Percentiles rank a stretch among this genome's conserved stretches.
These are phyloP conservation scores for Oreochromis aureus DNA, from an alignment of 2,113 vertebrate species.

Conservation along the genomic window DNA sequence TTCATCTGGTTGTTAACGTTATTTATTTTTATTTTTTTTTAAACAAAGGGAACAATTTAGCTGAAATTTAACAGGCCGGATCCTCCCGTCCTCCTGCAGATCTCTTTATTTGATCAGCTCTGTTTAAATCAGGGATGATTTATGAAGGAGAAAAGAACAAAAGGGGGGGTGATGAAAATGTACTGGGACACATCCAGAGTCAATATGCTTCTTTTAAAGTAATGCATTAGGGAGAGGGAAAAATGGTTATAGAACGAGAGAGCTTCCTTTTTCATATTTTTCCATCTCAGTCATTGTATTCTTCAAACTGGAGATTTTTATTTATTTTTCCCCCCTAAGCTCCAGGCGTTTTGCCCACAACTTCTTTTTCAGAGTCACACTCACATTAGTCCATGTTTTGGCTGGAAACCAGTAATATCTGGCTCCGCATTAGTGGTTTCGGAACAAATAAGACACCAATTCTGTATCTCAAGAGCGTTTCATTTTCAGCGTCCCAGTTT, in stretches of 20 bases:
- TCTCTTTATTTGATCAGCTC: constrained; percentile 7
- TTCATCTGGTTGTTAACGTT: background rate
- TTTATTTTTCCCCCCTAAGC: background rate
- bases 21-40: background rate
- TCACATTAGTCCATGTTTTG: background rate
- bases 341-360: constrained; percentile 20
- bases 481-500: constrained; percentile 21
- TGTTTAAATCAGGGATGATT: constrained; percentile 31
- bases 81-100: background rate
- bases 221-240: background rate
- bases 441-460: background rate
- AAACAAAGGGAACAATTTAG: background rate
- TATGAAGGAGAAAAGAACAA: constrained; percentile 21
- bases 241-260: constrained; percentile 3
- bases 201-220: constrained; percentile 24
- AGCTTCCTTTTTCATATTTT: background rate
- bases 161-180: constrained; percentile 8
- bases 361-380: background rate
- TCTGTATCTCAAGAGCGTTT: background rate
- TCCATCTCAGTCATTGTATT: constrained; percentile 5
- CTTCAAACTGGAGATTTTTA: constrained; percentile 11
- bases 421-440: background rate
- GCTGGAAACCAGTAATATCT: constrained; percentile 3
- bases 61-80: background rate
- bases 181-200: constrained; percentile 26